These are phyloP conservation scores for Choloepus didactylus DNA, from an alignment of 2,797 vertebrate species.

Conservation along the genomic window DNA sequence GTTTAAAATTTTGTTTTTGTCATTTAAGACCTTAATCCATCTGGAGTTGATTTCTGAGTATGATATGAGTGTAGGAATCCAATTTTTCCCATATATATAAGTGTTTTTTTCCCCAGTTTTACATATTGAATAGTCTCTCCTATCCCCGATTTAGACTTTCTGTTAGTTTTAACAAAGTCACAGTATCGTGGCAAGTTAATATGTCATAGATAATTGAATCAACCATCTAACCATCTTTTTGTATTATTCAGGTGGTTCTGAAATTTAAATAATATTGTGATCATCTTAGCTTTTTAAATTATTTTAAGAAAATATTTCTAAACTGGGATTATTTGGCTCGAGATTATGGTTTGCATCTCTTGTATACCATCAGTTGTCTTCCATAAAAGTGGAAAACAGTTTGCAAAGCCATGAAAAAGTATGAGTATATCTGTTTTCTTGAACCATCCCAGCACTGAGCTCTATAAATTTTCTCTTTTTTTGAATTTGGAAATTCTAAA, in stretches of 20 bases:
- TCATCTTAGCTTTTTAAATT: neutral
- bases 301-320: neutral
- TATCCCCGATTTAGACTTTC: neutral
- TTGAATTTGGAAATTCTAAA: neutral
- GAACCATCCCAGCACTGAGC: neutral
- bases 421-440: neutral
- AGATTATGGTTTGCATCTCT: neutral
- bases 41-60: neutral
- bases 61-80: neutral
- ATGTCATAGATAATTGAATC: neutral
- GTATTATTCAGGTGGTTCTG: neutral
- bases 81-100: neutral
- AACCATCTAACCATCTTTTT: neutral
- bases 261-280: constrained; percentile 13
- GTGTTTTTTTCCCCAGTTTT: neutral
- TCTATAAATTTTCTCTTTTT: neutral
- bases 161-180: neutral
- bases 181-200: neutral
- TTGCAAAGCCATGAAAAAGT: neutral
- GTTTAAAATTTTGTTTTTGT: constrained; percentile 17
- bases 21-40: constrained; percentile 16
- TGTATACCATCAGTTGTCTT: neutral
- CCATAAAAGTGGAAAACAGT: neutral
- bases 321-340: neutral
- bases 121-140: neutral